Base-by-base conservation (phyloP, 2,113 vertebrate genomes). In the Alethe diademata region DNA sequence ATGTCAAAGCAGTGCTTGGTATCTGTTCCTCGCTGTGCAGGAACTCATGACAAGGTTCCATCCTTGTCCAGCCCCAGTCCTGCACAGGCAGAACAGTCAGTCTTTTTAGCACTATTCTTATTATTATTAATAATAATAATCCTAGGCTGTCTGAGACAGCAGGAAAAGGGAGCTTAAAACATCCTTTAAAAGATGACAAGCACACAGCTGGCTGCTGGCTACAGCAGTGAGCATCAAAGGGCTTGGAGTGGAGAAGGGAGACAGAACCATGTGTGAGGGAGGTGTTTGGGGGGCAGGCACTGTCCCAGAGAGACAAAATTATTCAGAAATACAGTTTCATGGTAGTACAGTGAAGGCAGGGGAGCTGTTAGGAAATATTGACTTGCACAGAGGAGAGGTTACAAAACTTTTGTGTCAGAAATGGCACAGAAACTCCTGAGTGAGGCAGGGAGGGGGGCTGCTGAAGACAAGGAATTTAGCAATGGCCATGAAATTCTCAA, bases 171-270 rank as follows among this genome's bases (percentile, higher is more conserved):
- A 38, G 71, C 53, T 93, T 92, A 90, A 87, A 66, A 36, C 29
- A 85, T 53, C 23, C 33, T 92, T 88, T 78, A 80, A 64, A 73
- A 86, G 42, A 88, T 48, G 81, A 86, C 35, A 24, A 80, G 85
- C 47, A 29, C 81, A 33, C 87, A 95, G 90, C 85, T 94, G 90
- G 95, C 73, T 90, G 66, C 85, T 88, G 87, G 88, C 86, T 92
- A 51, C 51, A 86, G 67, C 11, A 5, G 56, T 40, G 64, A 96
- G 69, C 86, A 95, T 93, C 82, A 86, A 96, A 94, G 78, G 43
- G 64, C n/a, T 73, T 60, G 72, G n/a, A 20, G n/a, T 4, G 12
- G 56, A 92, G 66, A 8, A 10, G 33, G 38, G 64, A 75, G 56
- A 22, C 81, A 80, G 72, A 73, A 40, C 28, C 67, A 60, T 14